Evolutionary conservation across 2,888 invertebrate genomes (phyloP), one percentile per base, ranked within the genome.

Genomic region (Dicyrtomina minuta): DNA sequence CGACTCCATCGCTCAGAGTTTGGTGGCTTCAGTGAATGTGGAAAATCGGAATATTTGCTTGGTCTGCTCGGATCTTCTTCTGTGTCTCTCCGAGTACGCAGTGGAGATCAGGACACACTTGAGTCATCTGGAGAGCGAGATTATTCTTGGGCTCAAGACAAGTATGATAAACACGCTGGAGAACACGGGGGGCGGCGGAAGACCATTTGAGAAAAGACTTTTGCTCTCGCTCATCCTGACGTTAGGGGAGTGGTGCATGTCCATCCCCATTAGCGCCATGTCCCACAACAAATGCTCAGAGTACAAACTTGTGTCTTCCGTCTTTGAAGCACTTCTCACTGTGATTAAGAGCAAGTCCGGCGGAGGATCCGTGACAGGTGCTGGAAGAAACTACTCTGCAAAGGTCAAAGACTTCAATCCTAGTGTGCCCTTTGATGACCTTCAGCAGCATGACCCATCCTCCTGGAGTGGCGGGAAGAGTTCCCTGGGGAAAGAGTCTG

Each of bases 181-280:
- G 17, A 49, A 44, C 24, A 33, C 67, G 8, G 43, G 58, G n/a
- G n/a, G n/a, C n/a, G 17, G 27, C 5, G 67, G 67, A 27, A 22
- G 67, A 20, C 67, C 67, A 12, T 67, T 67, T 59, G 67, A 86
- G 27, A 89, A 89, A 79, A 87, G 91, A 70, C 82, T 93, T 67
- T 87, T 91, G 15, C 89, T 91, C 39, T 90, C 93, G 0, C 84
- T 96, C 77, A 86, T 96, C 79, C 87, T 96, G 68, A 93, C 94
- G 80, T 84, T 97, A 72, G 93, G 94, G 0, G 96, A 96, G 83
- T 96, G 95, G 89, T 94, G 94, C 67, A 93, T 96, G 87, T 86
- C 89, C 59, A 87, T 96, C 70, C 86, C 86, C 0, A 78, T 83
- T 39, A 75, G 39, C 6, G 39, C 53, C 3, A 60, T 68, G 20